Conservation (phyloP, 2,113 vertebrate species). For the Peromyscus polionotus region DNA sequence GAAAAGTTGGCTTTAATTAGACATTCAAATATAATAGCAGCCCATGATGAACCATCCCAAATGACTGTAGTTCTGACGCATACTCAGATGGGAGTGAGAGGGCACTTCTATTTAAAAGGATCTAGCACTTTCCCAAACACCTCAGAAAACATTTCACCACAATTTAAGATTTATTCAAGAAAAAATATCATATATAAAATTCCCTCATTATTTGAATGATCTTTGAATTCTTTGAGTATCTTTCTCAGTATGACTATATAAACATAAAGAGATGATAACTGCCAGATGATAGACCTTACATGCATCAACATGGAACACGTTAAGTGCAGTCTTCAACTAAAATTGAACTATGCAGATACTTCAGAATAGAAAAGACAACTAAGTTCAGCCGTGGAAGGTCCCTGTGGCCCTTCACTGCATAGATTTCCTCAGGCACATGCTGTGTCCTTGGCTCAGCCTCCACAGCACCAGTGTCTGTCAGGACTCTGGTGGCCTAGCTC, state of each 20-base stretch:
- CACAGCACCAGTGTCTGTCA: background rate
- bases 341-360: background rate
- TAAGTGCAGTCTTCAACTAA: background rate
- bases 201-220: slow-evolving; percentile 22
- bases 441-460: background rate
- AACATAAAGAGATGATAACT: background rate
- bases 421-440: rapidly evolving
- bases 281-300: background rate
- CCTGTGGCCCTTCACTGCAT: background rate
- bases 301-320: background rate
- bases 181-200: slow-evolving; percentile 29
- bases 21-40: slow-evolving; percentile 26
- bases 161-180: slow-evolving; percentile 37
- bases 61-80: background rate
- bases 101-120: background rate
- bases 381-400: rapidly evolving
- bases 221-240: background rate
- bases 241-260: slow-evolving; percentile 9
- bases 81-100: background rate
- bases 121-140: background rate
- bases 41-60: background rate
- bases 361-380: background rate
- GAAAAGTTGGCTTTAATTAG: slow-evolving; percentile 26
- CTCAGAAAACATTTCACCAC: background rate
- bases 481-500: background rate